phyloP scores from a whole-genome alignment of 2,888 invertebrate genomes.

The Mimumesa dahlbomi region DNA sequence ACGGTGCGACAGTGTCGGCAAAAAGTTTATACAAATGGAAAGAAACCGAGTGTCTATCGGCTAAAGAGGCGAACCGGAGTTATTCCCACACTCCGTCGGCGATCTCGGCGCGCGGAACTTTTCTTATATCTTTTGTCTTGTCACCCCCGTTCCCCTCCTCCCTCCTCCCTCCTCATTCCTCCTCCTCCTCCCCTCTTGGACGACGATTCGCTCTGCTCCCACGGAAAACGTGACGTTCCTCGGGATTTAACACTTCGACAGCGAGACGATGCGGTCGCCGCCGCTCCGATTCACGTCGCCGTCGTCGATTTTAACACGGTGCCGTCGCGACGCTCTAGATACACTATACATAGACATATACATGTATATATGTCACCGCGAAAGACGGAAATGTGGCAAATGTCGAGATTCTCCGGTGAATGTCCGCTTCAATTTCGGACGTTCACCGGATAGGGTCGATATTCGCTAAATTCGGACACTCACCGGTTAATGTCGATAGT shows the following conservation, averaged over 20 bases:
- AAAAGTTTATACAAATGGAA: conserved; percentile 23
- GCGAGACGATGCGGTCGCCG: neutral
- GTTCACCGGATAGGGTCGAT: too few species aligned
- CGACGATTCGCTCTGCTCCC: conserved; percentile 72
- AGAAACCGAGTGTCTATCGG: conserved; percentile 35
- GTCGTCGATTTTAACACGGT: neutral
- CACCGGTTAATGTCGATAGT: too few species aligned
- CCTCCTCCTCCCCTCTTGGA: too few species aligned
- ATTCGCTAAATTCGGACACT: too few species aligned
- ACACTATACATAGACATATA: too few species aligned
- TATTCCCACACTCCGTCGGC: conserved; percentile 69
- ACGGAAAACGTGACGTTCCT: conserved; percentile 65
- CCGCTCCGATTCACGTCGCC: neutral
- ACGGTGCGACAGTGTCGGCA: conserved; percentile 27
- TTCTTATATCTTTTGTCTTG: conserved; percentile 69
- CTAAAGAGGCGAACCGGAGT: conserved; percentile 40
- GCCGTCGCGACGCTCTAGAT: too few species aligned
- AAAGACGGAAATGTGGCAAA: too few species aligned
- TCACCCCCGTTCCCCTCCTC: conserved; percentile 61
- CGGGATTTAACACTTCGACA: conserved; percentile 28
- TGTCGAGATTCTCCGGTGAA: too few species aligned
- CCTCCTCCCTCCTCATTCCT: too few species aligned
- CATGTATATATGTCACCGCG: too few species aligned
- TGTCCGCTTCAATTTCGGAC: too few species aligned
- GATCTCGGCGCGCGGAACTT: conserved; percentile 61